Base-by-base conservation (phyloP, 2,888 invertebrate species). In the Orthosia incerta region DNA sequence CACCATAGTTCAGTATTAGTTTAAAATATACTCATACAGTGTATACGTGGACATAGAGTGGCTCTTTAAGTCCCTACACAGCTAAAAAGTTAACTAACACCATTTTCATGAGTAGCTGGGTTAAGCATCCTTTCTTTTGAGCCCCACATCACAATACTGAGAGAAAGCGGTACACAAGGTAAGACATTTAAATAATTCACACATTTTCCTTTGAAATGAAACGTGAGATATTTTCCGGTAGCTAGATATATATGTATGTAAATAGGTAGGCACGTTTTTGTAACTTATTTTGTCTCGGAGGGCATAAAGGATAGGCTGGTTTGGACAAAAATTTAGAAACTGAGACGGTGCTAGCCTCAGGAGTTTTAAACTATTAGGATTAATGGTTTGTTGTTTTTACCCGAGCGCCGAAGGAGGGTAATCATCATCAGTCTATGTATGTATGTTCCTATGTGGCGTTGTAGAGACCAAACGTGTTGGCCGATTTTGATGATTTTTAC, bases 131-230 rank as follows among this genome's bases (percentile, higher is more conserved):
- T 31, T 63, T 66, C 48, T 67, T 56, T 39, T 31, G 23, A 57
- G 31, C 13, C 1, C 13, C 51, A 18, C 3, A 55, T 45, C 7
- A 78, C 46, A 70, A 63, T 16, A 50, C n/a, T 50, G 0, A 50
- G 26, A 48, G 16, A 50, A 55, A 60, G 13, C n/a, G 48, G 23
- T 69, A 4, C 15, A 50, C 23, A 50, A 16, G 55, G n/a, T 20
- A 20, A 76, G 12, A 13, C 11, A 76, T 77, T 70, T 76, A 55
- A 76, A 76, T 70, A 77, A 76, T 63, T 76, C 18, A 69, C 20
- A 20, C 45, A 20, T 63, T 70, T 15, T 26, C 16, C 23, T 13
- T 13, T 70, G 62, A 64, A 20, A 2, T 26, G 39, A n/a, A 20
- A 55, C 18, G 53, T 59, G 63, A 55, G n/a, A 62, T 63, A 63